Percentiles rank a stretch among this genome's conserved stretches.
Evolutionary conservation across 2,797 vertebrate genomes (phyloP).

Genomic region (Furcifer pardalis): DNA sequence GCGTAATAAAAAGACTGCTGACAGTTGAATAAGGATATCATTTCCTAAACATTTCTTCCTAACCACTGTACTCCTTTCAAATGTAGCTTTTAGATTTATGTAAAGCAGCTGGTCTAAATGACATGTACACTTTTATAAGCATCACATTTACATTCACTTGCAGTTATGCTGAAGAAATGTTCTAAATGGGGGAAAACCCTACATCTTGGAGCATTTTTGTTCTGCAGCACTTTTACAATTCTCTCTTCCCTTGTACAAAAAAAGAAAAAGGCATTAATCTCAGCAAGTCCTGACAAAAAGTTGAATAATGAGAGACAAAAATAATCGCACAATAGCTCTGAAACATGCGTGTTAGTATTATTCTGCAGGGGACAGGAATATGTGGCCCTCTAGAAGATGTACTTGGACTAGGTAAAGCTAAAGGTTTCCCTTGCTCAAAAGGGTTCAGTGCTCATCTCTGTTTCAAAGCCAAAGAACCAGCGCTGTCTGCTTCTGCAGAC

Average conservation of each 20-base stretch:
- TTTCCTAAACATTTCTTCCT: constrained; percentile 20
- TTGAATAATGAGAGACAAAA: neutral
- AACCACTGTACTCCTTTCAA: neutral
- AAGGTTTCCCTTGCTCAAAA: too few species aligned
- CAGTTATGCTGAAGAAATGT: neutral
- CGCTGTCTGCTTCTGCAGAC: too few species aligned
- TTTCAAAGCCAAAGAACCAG: too few species aligned
- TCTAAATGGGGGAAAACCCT: neutral
- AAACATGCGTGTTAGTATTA: neutral
- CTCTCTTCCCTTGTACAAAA: neutral
- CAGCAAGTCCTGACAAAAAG: neutral
- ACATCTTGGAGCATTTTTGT: neutral
- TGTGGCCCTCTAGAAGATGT: neutral
- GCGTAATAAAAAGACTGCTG: constrained; percentile 27
- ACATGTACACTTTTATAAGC: neutral
- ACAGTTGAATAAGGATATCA: constrained; percentile 27
- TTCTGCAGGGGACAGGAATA: neutral
- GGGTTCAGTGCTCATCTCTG: too few species aligned
- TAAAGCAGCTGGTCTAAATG: neutral
- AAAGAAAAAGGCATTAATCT: neutral
- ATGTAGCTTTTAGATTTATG: neutral
- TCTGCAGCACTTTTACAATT: neutral
- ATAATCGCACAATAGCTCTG: neutral
- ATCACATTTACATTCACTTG: neutral
- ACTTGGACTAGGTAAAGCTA: neutral